Base-by-base conservation (phyloP, 2,797 vertebrate genomes). In the Clamator glandarius region DNA sequence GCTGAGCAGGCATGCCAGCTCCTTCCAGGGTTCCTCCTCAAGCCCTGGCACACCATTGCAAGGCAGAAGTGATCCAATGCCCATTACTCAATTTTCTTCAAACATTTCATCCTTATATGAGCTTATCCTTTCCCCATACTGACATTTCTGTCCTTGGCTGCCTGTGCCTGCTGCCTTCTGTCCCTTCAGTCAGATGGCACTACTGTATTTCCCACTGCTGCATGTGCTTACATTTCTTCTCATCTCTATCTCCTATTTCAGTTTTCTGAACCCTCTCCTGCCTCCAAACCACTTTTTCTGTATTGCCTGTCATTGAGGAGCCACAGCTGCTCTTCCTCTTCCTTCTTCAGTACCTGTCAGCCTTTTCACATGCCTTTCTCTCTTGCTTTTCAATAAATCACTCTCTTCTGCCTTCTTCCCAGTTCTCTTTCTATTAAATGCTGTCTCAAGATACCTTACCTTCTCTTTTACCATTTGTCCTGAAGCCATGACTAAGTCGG, bases 21-120 rank as follows among this genome's bases (percentile, higher is more conserved):
- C 46, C 64, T 89, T 75, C 76, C 84, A 91, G 76, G 73, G 58
- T 78, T 69, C n/a, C 16, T 87, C 64, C 68, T 78, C 73, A 39
- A 8, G 35, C 82, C 36, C 69, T 90, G 94, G 93, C 76, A 76
- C 44, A 35, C 17, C 63, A 35, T 14, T 69, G 76, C 55, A 88
- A 91, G 51, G 73, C 89, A 95, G 85, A 86, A 95, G 41, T 1
- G 72, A 87, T 89, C 92, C 91, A 69, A 92, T 79, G 66, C 84
- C 51, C 66, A 31, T 81, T 92, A 69, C 76, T 79, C 82, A 73
- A 14, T 77, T 79, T 72, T 83, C 78, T 89, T 94, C 87, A 81
- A 36, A 59, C 68, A 35, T 55, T 29, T 92, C 89, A 75, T 76
- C 91, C 84, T 94, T 85, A 77, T 75, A 79, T 62, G 78, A 84